These are phyloP conservation scores for Squalus acanthias DNA, from an alignment of 2,797 vertebrate genomes.

Conservation along the genomic window DNA sequence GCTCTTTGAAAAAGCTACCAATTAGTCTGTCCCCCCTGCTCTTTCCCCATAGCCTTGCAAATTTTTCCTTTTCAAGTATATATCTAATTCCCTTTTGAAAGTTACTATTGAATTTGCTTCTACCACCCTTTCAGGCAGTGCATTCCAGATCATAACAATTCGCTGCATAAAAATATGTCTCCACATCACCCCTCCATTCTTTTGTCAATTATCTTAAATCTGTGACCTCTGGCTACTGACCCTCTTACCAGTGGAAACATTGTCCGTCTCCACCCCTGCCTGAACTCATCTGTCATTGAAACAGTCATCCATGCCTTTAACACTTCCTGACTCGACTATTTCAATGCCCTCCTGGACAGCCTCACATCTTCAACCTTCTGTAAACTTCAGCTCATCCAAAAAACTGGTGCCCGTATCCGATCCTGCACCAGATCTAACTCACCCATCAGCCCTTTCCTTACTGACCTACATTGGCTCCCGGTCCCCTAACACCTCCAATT, in stretches of 20 bases:
- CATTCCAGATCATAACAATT: too few species aligned
- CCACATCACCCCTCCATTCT: too few species aligned
- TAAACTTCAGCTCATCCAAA: background rate
- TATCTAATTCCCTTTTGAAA: background rate
- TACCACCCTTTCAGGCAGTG: too few species aligned
- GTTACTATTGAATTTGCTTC: too few species aligned
- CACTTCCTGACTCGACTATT: background rate
- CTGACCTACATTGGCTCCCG: too few species aligned
- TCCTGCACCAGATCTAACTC: background rate
- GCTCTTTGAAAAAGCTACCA: background rate
- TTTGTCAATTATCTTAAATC: too few species aligned
- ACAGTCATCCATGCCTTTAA: background rate
- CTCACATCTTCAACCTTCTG: background rate
- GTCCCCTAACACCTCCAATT: too few species aligned
- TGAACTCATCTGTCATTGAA: background rate
- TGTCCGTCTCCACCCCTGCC: background rate
- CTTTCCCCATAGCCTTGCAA: background rate
- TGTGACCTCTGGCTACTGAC: background rate
- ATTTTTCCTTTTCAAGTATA: background rate
- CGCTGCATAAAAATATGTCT: too few species aligned
- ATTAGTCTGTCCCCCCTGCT: background rate
- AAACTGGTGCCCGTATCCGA: background rate
- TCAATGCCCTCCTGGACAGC: background rate
- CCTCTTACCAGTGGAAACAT: background rate
- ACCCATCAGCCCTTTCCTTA: background rate